Evolutionary conservation across 1,140 invertebrate species (phyloP).

Genomic region (Tetraneura akinire): DNA sequence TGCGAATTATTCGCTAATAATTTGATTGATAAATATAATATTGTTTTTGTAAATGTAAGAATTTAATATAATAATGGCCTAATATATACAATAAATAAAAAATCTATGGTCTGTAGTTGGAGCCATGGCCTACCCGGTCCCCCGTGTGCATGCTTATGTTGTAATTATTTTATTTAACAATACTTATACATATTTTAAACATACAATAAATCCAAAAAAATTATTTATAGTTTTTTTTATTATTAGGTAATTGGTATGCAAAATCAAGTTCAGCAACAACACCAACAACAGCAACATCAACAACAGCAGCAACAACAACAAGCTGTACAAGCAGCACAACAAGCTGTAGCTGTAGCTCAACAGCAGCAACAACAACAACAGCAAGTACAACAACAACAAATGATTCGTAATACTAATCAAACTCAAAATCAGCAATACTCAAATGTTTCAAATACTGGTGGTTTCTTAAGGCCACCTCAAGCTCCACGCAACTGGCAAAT

Average conservation of each 20-base stretch:
- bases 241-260: constrained; percentile 42
- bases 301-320: constrained; percentile 51
- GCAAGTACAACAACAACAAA: constrained; percentile 14
- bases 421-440: constrained; percentile 45
- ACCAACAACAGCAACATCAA: constrained; percentile 40
- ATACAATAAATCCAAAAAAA: too few relatives aligned
- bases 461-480: constrained; percentile 43
- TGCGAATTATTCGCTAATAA: too few relatives aligned
- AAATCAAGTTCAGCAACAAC: constrained; percentile 46
- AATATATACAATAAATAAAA: too few relatives aligned
- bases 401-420: constrained; percentile 41
- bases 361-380: constrained; percentile 52
- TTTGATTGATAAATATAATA: too few relatives aligned
- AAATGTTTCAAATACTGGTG: constrained; percentile 28
- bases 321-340: constrained; percentile 27
- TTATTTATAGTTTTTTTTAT: neutral
- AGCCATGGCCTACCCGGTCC: too few relatives aligned
- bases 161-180: too few relatives aligned
- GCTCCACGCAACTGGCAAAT: constrained; percentile 52
- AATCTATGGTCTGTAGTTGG: too few relatives aligned
- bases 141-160: too few relatives aligned
- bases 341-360: constrained; percentile 49
- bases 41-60: too few relatives aligned
- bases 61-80: too few relatives aligned
- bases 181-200: too few relatives aligned